Conservation (phyloP, 2,797 vertebrate species). For the Miichthys miiuy region DNA sequence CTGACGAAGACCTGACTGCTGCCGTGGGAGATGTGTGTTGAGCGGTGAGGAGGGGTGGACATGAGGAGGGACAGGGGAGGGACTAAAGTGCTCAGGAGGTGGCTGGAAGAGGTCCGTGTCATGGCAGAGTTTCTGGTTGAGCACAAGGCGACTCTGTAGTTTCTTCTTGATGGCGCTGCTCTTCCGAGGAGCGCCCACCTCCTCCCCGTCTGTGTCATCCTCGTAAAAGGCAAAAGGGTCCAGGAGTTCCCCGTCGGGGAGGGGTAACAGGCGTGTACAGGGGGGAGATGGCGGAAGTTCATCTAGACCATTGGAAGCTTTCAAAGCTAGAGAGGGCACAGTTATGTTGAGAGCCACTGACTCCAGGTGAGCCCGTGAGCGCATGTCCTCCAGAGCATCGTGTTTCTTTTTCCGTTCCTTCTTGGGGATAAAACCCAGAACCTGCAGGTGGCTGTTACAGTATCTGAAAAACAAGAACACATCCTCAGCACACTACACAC, state of each 20-base stretch:
- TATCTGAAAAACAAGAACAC: slow-evolving; percentile 87
- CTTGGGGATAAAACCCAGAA: slow-evolving; percentile 99
- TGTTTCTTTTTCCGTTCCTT: slow-evolving; percentile 99
- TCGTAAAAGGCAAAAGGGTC: slow-evolving; percentile 98
- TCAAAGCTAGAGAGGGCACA: slow-evolving; percentile 94
- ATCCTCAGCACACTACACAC: slow-evolving; percentile 22
- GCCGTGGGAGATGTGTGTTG: slow-evolving; percentile 85
- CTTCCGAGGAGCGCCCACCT: slow-evolving; percentile 90
- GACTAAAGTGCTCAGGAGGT: slow-evolving; percentile 96
- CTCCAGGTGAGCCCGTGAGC: slow-evolving; percentile 93
- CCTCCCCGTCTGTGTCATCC: slow-evolving; percentile 88
- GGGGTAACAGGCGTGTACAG: slow-evolving; percentile 90
- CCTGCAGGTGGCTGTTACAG: slow-evolving; percentile 99
- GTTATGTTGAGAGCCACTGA: slow-evolving; percentile 97
- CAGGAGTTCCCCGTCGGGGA: slow-evolving; percentile 92
- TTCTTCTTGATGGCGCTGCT: slow-evolving; percentile 92
- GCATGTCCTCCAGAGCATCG: slow-evolving; percentile 94
- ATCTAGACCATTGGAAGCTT: slow-evolving; percentile 95
- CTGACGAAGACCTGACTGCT: slow-evolving; percentile 82
- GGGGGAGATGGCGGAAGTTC: slow-evolving; percentile 95
- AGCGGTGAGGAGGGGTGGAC: slow-evolving; percentile 80
- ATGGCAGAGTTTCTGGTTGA: slow-evolving; percentile 92
- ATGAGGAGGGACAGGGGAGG: slow-evolving; percentile 89
- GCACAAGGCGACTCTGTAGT: slow-evolving; percentile 92
- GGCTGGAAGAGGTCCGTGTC: slow-evolving; percentile 88